Base-by-base conservation (phyloP, 2,113 vertebrate genomes). In the Lates calcarifer region DNA sequence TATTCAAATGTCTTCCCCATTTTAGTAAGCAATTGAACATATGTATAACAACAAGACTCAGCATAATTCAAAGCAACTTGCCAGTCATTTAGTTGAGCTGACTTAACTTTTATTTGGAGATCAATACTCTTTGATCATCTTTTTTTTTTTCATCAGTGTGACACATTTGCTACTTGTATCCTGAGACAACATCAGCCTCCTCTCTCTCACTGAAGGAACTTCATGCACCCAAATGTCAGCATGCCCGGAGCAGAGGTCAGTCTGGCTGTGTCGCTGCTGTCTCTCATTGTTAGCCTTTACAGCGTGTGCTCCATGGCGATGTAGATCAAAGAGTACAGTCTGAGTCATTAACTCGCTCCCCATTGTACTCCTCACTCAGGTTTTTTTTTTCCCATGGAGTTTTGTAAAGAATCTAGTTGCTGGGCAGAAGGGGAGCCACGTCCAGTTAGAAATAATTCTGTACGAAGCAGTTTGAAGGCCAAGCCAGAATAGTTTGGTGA, bases 201-300 rank as follows among this genome's bases (percentile, higher is more conserved):
- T 74, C n/a, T 75, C 28, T 62, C 26, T 69, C n/a, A 37, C 60
- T 15, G 45, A 53, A 18, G 31, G 24, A 55, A 74, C 55, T 76
- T 68, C 51, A 17, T 70, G n/a, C 55, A 49, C 43, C 61, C 75
- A 87, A 90, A 90, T 89, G 87, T 87, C 53, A 62, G 74, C 43
- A 55, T 72, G 47, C 79, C 62, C 35, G 72, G 68, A 39, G 35
- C 75, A 35, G 11, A 62, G 60, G 58, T 79, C 43, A 31, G 73
- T 29, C 18, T 77, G 55, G 68, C 68, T 33, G 39, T 22, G 55
- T 5, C 53, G 3, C n/a, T 18, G 47, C 47, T 53, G 68, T 76
- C 75, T 83, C 81, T 72, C 82, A 69, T 78, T 83, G 77, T 87
- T 82, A 66, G 77, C 80, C 67, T 88, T 86, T 65, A 70, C 73